Conservation (phyloP, 2,888 invertebrate genomes). For the Microplitis manilae region DNA sequence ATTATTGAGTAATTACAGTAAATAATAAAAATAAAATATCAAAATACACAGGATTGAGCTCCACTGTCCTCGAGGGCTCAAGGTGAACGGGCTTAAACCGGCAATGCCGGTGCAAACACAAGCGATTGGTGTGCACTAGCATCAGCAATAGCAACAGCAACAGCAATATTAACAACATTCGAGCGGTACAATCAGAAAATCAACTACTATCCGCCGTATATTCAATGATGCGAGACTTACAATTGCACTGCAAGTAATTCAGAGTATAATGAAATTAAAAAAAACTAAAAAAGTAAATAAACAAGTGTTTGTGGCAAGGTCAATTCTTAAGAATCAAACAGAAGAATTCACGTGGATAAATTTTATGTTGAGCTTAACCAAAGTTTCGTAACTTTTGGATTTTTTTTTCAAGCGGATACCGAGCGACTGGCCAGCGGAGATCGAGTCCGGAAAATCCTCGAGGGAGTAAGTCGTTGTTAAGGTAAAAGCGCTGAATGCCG, state of each 20-base stretch:
- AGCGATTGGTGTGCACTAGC: constrained; percentile 14
- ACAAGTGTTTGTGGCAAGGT: constrained; percentile 14
- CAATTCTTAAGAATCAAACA: background rate
- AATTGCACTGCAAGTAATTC: constrained; percentile 1
- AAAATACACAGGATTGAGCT: constrained; percentile 57
- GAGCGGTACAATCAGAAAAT: constrained; percentile 15
- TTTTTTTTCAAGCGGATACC: background rate
- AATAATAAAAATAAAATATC: constrained; percentile 1
- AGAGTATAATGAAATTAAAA: background rate
- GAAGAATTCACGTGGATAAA: constrained; percentile 2
- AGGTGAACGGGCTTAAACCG: constrained; percentile 70
- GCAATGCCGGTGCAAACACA: constrained; percentile 58
- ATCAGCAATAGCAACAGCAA: background rate
- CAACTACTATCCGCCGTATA: constrained; percentile 29
- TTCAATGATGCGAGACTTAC: constrained; percentile 28
- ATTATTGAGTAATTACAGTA: background rate
- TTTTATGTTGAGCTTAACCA: background rate
- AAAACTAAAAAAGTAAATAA: background rate
- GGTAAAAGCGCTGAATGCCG: constrained; percentile 44
- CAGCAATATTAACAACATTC: constrained; percentile 3
- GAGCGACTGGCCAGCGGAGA: constrained; percentile 9
- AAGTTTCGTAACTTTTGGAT: background rate
- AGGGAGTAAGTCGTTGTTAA: constrained; percentile 39
- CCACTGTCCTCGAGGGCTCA: constrained; percentile 64
- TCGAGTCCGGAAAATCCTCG: constrained; percentile 48